phyloP scores from a whole-genome alignment of 2,888 invertebrate genomes.

The Doris montereyensis region DNA sequence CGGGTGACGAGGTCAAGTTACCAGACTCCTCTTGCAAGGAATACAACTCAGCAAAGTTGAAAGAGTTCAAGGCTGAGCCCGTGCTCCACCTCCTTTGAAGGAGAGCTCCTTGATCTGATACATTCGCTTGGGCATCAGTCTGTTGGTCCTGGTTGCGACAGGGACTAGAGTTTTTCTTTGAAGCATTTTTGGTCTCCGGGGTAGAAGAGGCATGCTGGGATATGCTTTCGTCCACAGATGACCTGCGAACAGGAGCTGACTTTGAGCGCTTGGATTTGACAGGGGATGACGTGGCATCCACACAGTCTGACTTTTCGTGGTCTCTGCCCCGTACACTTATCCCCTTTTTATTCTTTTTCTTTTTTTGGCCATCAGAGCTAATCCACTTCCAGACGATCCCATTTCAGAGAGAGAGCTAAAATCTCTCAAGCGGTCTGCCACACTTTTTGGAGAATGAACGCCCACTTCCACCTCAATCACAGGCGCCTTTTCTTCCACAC shows the following conservation, averaged over 20 bases:
- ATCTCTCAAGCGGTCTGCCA: conserved; percentile 45
- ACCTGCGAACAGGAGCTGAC: too few species aligned
- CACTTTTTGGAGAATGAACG: conserved; percentile 45
- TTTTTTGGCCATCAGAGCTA: conserved; percentile 36
- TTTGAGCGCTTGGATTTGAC: too few species aligned
- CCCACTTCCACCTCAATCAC: conserved; percentile 40
- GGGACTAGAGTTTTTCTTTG: too few species aligned
- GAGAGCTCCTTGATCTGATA: not conserved
- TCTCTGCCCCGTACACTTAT: not conserved
- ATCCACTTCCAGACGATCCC: conserved; percentile 36
- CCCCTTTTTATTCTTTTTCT: too few species aligned
- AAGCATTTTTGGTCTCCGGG: too few species aligned
- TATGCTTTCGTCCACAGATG: too few species aligned
- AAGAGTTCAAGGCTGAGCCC: conserved; percentile 33
- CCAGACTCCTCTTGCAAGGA: conserved; percentile 59
- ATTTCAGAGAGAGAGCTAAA: conserved; percentile 46
- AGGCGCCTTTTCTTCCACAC: conserved; percentile 38
- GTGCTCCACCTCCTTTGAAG: conserved; percentile 37
- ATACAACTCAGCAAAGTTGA: conserved; percentile 53
- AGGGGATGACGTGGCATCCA: too few species aligned
- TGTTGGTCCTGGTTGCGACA: too few species aligned
- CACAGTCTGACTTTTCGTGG: not conserved
- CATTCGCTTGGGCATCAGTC: not conserved
- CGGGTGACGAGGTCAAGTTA: conserved; percentile 52
- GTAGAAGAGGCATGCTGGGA: too few species aligned